phyloP scores from a whole-genome alignment of 1,140 invertebrate genomes.

The Bombus haemorrhoidalis region DNA sequence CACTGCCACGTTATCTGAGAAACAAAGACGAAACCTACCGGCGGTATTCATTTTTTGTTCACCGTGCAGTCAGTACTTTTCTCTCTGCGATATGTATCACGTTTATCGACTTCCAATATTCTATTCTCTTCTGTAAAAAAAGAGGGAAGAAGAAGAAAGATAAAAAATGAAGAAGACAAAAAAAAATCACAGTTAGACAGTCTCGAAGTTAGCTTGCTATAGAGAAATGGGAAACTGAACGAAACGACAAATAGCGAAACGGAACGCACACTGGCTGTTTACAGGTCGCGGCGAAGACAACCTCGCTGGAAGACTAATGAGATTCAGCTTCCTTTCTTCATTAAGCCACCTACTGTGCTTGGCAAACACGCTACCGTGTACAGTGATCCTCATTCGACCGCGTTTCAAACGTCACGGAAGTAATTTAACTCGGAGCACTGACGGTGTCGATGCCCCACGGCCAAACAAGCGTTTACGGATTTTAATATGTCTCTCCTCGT shows the following conservation, averaged over 20 bases:
- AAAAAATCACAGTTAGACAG: background rate
- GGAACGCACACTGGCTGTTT: conserved; percentile 37
- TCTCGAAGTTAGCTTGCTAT: background rate
- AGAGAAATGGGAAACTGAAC: conserved; percentile 11
- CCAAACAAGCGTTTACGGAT: conserved; percentile 33
- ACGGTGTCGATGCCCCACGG: conserved; percentile 28
- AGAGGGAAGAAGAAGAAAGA: background rate
- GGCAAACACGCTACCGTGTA: conserved; percentile 26
- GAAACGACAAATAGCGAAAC: conserved; percentile 20
- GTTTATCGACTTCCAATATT: conserved; percentile 12
- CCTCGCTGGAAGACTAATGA: conserved; percentile 60
- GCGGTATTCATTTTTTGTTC: background rate
- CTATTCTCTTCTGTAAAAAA: background rate
- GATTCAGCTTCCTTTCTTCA: conserved; percentile 67
- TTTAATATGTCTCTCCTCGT: conserved; percentile 31
- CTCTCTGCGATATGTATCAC: background rate
- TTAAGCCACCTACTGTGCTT: conserved; percentile 51
- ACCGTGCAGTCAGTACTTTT: background rate
- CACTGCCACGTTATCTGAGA: background rate
- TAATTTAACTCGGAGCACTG: conserved; percentile 29
- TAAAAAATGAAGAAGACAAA: background rate
- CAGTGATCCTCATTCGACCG: conserved; percentile 49
- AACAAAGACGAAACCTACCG: background rate
- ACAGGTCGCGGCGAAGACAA: conserved; percentile 31
- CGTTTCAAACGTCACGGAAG: conserved; percentile 33